Base-by-base conservation (phyloP, 2,797 vertebrate species). In the Kryptopterus vitreolus region DNA sequence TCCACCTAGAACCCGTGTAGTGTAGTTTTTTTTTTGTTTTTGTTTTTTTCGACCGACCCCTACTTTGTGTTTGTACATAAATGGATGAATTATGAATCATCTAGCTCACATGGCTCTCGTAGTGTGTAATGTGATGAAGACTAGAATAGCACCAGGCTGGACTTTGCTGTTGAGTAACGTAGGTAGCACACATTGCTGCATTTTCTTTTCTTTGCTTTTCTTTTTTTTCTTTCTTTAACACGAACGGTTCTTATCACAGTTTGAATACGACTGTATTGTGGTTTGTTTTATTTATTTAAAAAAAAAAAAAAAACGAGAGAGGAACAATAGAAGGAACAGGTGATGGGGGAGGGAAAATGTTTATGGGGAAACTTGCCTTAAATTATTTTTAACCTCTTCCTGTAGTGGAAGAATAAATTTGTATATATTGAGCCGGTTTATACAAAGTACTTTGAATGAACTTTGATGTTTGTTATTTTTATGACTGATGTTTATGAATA, bases 381-480 rank as follows among this genome's bases (percentile, higher is more conserved):
- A 94, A 92, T 94, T 94, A 94, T 94, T 94, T 94, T 93, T 94
- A 94, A 82, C 53, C 81, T 82, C 77, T 75, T 82, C 77, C 92
- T 94, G 65, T 66, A 90, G 91, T 89, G 87, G 89, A 90, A 88
- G 92, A 92, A 90, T 88, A 86, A 89, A 91, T 92, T 93, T 94
- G 91, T 94, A 93, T 82, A 93, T 93, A 93, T 53, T 90, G 77
- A 86, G 79, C 88, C 87, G 87, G 87, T 95, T 95, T 95, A 92
- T 94, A 94, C 92, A 92, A 92, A 87, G 82, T 92, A 90, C 89
- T 91, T 94, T 90, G 92, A 91, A 92, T 92, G 90, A 92, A 94
- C 92, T 91, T 94, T 85, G 93, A 94, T 94, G 93, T 94, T 82
- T 94, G 94, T 94, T 95, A 95, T 95, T 95, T 94, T 95, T 94